phyloP scores from a whole-genome alignment of 1,140 invertebrate species.

The Papilio dardanus region DNA sequence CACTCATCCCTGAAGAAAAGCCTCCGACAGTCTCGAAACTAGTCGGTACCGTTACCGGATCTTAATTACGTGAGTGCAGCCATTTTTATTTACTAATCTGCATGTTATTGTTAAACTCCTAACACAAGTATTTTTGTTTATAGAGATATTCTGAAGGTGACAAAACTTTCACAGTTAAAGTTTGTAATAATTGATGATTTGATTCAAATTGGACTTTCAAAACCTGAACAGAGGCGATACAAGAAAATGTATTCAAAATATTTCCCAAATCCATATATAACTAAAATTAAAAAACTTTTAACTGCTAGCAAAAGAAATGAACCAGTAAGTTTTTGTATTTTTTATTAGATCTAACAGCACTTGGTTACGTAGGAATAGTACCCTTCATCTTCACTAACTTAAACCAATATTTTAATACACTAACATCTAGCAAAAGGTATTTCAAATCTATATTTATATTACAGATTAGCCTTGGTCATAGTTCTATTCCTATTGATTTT shows the following conservation, averaged over 20 bases:
- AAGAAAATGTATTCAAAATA: slow-evolving; percentile 97
- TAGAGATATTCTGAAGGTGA: slow-evolving; percentile 90
- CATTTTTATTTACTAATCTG: not conserved
- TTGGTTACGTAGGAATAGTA: not conserved
- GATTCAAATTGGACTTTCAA: slow-evolving; percentile 95
- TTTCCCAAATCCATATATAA: slow-evolving; percentile 95
- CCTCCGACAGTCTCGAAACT: too few species aligned
- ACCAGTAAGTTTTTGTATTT: slow-evolving; percentile 55
- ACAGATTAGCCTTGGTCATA: slow-evolving; percentile 56
- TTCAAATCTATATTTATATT: too few species aligned
- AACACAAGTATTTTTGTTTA: slow-evolving; percentile 58
- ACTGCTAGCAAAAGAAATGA: slow-evolving; percentile 86
- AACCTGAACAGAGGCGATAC: slow-evolving; percentile 96
- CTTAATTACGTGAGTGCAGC: too few species aligned
- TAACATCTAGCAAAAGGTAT: too few species aligned
- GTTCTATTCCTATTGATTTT: slow-evolving; percentile 53
- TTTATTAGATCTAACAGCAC: not conserved
- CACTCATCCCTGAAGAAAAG: too few species aligned
- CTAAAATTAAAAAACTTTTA: slow-evolving; percentile 93
- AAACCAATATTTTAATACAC: too few species aligned
- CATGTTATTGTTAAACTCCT: not conserved
- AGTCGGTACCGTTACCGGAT: too few species aligned
- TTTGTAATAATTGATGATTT: slow-evolving; percentile 97
- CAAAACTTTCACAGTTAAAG: slow-evolving; percentile 97
- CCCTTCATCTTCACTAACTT: too few species aligned